Evolutionary conservation across 2,113 vertebrate genomes (phyloP).

Genomic region (Balaeniceps rex): DNA sequence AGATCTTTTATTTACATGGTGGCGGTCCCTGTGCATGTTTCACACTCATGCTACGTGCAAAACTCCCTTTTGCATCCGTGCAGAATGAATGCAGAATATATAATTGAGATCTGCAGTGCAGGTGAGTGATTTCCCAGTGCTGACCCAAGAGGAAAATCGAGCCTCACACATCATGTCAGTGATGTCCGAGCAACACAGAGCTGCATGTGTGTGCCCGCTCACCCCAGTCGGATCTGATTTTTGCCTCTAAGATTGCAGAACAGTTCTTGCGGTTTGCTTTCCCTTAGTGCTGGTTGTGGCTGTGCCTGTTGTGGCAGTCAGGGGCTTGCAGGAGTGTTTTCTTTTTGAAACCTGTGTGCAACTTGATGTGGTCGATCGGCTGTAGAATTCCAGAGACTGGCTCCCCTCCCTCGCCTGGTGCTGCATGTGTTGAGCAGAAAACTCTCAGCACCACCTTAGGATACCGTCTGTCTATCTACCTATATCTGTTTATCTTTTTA

Average conservation of each 20-base stretch:
- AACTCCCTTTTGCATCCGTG: neutral
- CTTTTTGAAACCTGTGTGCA: neutral
- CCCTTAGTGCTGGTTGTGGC: neutral
- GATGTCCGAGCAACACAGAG: neutral
- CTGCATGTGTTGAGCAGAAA: neutral
- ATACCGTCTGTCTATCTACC: neutral
- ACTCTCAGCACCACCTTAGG: neutral
- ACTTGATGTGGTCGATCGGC: accelerated
- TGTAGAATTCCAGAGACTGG: neutral
- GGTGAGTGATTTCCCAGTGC: conserved; percentile 32
- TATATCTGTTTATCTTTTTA: neutral
- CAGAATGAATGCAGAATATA: conserved; percentile 40
- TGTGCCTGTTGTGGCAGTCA: neutral
- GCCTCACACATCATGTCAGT: neutral
- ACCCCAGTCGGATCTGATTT: neutral
- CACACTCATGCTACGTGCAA: neutral
- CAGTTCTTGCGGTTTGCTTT: neutral
- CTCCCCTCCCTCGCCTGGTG: neutral
- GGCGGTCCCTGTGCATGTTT: neutral
- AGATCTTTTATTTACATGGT: conserved; percentile 19
- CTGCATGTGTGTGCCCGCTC: neutral
- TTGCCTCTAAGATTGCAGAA: neutral
- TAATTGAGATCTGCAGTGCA: conserved; percentile 49
- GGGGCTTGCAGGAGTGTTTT: neutral
- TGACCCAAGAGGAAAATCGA: neutral